Evolutionary conservation across 1,140 invertebrate genomes (phyloP).

Genomic region (Gryllus bimaculatus): DNA sequence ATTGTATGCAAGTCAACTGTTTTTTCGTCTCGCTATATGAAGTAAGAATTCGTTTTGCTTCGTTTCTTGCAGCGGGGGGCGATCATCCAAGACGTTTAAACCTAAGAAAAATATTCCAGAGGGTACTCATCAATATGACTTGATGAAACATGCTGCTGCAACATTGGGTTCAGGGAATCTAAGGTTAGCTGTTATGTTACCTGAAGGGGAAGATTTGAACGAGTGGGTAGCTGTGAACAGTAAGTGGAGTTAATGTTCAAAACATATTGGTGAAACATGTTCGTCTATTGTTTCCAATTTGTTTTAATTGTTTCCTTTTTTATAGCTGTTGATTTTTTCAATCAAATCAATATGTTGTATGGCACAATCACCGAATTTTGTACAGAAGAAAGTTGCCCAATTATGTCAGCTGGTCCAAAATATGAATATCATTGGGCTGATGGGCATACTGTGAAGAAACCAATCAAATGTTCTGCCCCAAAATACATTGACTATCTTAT

Average conservation of each 20-base stretch:
- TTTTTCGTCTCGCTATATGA: not conserved
- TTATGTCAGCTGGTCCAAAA: slow-evolving; percentile 96
- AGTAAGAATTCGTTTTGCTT: not conserved
- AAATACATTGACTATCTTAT: slow-evolving; percentile 99
- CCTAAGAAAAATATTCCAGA: slow-evolving; percentile 99
- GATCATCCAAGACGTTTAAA: slow-evolving; percentile 94
- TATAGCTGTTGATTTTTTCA: slow-evolving; percentile 97
- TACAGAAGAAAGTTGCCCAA: slow-evolving; percentile 93
- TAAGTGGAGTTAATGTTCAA: slow-evolving; percentile 39
- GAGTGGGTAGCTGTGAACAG: slow-evolving; percentile 99
- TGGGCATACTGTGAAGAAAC: slow-evolving; percentile 95
- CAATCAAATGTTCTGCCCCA: slow-evolving; percentile 97
- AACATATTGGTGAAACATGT: too few species aligned
- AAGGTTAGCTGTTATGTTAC: slow-evolving; percentile 88
- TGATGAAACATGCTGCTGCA: slow-evolving; percentile 98
- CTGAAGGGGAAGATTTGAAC: slow-evolving; percentile 97
- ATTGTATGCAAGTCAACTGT: not conserved
- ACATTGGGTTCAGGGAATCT: slow-evolving; percentile 97
- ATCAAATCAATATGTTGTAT: slow-evolving; percentile 99
- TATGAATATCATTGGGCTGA: slow-evolving; percentile 99
- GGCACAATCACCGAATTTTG: slow-evolving; percentile 99
- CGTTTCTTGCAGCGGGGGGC: slow-evolving; percentile 48
- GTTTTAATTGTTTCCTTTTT: slow-evolving; percentile 27
- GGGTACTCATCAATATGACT: slow-evolving; percentile 96
- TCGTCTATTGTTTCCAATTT: not conserved